Evolutionary conservation across 1,140 invertebrate species (phyloP), one percentile per base, ranked within the genome.

Genomic region (Drosophila dunni): DNA sequence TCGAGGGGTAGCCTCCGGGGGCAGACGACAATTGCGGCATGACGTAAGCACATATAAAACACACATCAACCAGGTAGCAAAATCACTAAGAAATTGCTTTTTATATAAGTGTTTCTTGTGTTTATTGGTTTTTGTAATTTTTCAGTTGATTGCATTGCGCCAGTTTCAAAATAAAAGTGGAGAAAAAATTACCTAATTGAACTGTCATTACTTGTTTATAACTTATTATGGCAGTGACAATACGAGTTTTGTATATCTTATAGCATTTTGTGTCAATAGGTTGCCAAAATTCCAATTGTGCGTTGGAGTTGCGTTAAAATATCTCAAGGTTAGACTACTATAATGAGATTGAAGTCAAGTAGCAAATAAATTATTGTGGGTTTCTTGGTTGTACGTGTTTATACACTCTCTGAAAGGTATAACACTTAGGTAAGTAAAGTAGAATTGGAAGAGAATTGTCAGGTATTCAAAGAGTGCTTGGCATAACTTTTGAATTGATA

Each of bases 11-110:
- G 24, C 24, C 24, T 6, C 4, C 45, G 36, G 64, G 45, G 45
- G 36, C 20, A 24, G 48, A n/a, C 7, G 29, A 53, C 79, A 76
- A 76, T 81, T 81, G 68, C 11, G 20, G 15, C 58, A 56, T 86
- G 83, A 86, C 84, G 84, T 66, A 86, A 86, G 69, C 46, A 64
- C 78, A 56, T 50, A 42, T 51, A 78, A 50, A 54, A 79, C 46
- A 11, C 51, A 53, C 51, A 53, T 69, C 68, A 57, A 67, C 50
- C 57, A 62, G 75, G 42, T 74, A 73, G 50, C 51, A 53, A 53
- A 10, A 15, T 15, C 29, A 13, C 33, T 34, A 75, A 64, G 64
- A 79, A 70, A 70, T 80, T 42, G 50, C 54, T 75, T 67, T 80
- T 84, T 80, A 75, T 72, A 20, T 75, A 85, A 76, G 58, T 60